A percentile compares a stretch with the other conserved stretches of the same genome.
Evolutionary conservation across 1,140 invertebrate species (phyloP).

Genomic region (Anoplophora glabripennis): DNA sequence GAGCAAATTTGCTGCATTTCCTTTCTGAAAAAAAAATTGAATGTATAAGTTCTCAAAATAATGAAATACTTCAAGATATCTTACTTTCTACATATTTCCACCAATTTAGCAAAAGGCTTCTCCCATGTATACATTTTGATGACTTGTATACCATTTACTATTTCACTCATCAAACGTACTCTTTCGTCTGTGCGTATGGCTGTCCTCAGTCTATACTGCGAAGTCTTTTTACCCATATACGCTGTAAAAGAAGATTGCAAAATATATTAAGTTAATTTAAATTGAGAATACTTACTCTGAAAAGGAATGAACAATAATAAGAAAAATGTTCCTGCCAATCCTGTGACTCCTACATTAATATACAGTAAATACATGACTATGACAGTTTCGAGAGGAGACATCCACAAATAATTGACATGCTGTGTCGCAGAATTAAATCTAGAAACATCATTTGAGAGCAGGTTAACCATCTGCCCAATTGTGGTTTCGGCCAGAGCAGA

Average conservation of each 20-base stretch:
- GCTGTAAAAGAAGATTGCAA: slow-evolving; percentile 22
- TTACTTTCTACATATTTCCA: slow-evolving; percentile 54
- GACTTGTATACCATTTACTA: slow-evolving; percentile 69
- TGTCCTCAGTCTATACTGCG: slow-evolving; percentile 51
- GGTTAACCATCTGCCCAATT: slow-evolving; percentile 80
- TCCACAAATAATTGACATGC: slow-evolving; percentile 65
- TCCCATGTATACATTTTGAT: slow-evolving; percentile 90
- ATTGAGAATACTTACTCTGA: slow-evolving; percentile 62
- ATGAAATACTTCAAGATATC: slow-evolving; percentile 63
- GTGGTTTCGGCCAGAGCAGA: slow-evolving; percentile 71
- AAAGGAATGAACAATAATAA: slow-evolving; percentile 79
- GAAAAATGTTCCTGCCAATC: slow-evolving; percentile 64
- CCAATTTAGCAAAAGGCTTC: slow-evolving; percentile 52
- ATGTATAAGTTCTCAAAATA: background rate
- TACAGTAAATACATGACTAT: slow-evolving; percentile 74
- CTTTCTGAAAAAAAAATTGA: slow-evolving; percentile 25
- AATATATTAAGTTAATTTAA: too few species aligned
- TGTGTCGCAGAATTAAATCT: slow-evolving; percentile 64
- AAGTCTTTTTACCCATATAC: slow-evolving; percentile 44
- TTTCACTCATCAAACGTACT: slow-evolving; percentile 62
- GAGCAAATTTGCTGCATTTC: slow-evolving; percentile 36
- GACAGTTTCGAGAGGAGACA: slow-evolving; percentile 72
- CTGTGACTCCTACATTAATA: slow-evolving; percentile 64
- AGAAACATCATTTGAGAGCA: slow-evolving; percentile 79
- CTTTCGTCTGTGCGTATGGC: slow-evolving; percentile 58